Base-by-base conservation (phyloP, 2,797 vertebrate genomes). In the Xyrichtys novacula region DNA sequence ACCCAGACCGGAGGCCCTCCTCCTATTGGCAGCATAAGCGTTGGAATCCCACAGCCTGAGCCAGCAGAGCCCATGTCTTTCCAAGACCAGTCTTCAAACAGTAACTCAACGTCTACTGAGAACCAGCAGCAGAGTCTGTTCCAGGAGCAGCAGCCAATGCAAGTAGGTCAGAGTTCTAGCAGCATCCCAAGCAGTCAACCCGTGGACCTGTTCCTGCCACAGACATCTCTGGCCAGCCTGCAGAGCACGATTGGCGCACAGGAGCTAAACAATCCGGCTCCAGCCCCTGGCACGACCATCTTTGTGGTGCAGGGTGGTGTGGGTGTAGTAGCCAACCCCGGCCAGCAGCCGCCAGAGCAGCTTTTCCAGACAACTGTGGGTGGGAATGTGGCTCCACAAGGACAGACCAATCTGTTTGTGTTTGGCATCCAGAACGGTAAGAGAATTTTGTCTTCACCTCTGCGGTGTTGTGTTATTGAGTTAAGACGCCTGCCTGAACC, bases 351-450 rank as follows among this genome's bases (percentile, higher is more conserved):
- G 1, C 95, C 95, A 14, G 89, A 95, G 69, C 69, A 96, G 85
- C 93, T 99, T 67, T 99, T 98, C 89, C 97, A 97, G 88, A 95
- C 92, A 10, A 54, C 94, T 0, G 92, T 96, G 3, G 94, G 94
- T 58, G 92, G 95, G 22, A 90, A 93, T 52, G 95, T 98, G 80
- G 95, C 91, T 85, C 94, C 96, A 81, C 92, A 96, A 66, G 94
- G 95, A 19, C 95, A 95, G 5, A 86, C 96, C 68, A 96, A 95
- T 89, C 93, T 99, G 85, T 99, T 98, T 93, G 95, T 99, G 52
- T 99, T 98, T 65, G 97, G 97, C 85, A 96, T 99, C 87, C 96
- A 98, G 49, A 97, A 96, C 71, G 97, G 98, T 99, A 92, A 98
- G 91, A 79, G 20, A 11, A 26, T 63, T 56, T 59, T 16, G 3